A percentile compares a stretch with the other conserved stretches of the same genome.
phyloP scores from a whole-genome alignment of 53 echinoderm and acorn worm species.

The Crossaster papposus region DNA sequence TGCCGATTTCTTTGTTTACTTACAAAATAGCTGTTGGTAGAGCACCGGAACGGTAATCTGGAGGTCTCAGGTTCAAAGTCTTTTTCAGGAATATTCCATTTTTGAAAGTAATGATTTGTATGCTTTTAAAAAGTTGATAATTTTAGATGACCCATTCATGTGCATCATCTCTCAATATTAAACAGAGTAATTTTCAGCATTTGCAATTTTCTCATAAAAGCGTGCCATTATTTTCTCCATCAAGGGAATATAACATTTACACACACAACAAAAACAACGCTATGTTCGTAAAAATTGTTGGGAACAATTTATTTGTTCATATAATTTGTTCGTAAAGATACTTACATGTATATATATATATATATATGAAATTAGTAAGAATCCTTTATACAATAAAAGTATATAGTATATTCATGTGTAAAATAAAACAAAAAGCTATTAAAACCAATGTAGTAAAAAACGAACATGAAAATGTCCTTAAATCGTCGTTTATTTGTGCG shows the following conservation, averaged over 20 bases:
- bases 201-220: no score
- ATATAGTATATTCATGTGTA: slow-evolving; percentile 7
- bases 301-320: neutral
- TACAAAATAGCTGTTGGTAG: no score
- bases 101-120: no score
- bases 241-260: neutral
- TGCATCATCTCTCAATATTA: no score
- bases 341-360: slow-evolving; percentile 1
- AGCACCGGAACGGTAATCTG: no score
- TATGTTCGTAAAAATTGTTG: neutral
- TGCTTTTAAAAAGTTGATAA: no score
- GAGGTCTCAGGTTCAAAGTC: no score
- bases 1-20: no score
- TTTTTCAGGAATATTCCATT: no score
- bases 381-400: slow-evolving; percentile 4
- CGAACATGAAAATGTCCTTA: neutral
- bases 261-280: neutral
- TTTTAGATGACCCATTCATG: no score
- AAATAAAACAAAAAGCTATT: neutral
- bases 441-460: slow-evolving; percentile 26
- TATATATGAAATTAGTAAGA: slow-evolving; percentile 31
- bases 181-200: no score
- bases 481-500: neutral
- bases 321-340: neutral
- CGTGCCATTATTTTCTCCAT: no score